These are phyloP conservation scores for Heliconius hermathena DNA, from an alignment of 1,140 invertebrate species.

Conservation along the genomic window DNA sequence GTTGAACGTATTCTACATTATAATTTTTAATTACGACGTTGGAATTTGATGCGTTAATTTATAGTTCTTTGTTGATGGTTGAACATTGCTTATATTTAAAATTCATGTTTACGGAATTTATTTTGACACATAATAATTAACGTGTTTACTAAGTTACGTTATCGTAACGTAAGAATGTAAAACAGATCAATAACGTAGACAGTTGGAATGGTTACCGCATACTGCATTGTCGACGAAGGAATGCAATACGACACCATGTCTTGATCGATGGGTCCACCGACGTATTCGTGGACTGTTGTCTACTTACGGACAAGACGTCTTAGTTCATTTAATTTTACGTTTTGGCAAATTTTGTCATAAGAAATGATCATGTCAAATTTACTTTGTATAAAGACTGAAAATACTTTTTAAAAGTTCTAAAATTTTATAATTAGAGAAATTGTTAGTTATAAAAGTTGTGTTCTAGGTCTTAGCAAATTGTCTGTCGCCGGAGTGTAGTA, in stretches of 20 bases:
- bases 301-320: slow-evolving; percentile 36
- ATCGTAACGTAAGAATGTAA: slow-evolving; percentile 42
- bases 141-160: slow-evolving; percentile 9
- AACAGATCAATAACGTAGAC: slow-evolving; percentile 55
- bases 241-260: slow-evolving; percentile 62
- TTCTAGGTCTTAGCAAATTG: not conserved
- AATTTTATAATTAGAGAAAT: too few relatives aligned
- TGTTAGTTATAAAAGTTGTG: too few relatives aligned
- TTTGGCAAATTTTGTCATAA: not conserved
- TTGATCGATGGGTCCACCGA: slow-evolving; percentile 66
- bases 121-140: not conserved
- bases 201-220: slow-evolving; percentile 53
- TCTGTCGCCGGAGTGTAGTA: not conserved
- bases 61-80: not conserved
- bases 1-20: not conserved
- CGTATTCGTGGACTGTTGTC: slow-evolving; percentile 59
- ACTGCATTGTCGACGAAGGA: slow-evolving; percentile 51
- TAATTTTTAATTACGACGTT: slow-evolving; percentile 14
- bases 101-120: not conserved
- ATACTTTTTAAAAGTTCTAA: too few relatives aligned
- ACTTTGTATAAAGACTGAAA: too few relatives aligned
- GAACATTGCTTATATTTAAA: not conserved
- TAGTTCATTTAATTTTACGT: not conserved
- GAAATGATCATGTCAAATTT: not conserved
- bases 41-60: slow-evolving; percentile 13